Conservation (phyloP, 1,140 invertebrate genomes). For the Diprion similis region DNA sequence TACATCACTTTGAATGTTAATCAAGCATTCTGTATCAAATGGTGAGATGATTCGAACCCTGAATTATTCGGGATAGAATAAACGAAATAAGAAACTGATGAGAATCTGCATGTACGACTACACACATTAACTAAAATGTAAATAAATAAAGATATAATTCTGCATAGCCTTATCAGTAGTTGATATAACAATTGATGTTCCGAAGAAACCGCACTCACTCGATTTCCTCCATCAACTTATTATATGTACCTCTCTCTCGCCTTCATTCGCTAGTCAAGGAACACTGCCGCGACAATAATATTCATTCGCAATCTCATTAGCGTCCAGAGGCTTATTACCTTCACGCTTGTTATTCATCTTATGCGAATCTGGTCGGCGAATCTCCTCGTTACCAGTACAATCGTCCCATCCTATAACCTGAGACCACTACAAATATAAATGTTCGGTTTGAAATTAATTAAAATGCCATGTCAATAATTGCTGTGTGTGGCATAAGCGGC, state of each 20-base stretch:
- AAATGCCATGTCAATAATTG: neutral
- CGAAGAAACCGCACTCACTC: neutral
- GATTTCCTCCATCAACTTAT: neutral
- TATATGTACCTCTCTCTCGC: neutral
- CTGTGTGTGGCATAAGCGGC: neutral
- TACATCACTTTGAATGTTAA: neutral
- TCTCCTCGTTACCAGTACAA: neutral
- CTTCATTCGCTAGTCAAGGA: neutral
- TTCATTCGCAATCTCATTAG: conserved; percentile 3
- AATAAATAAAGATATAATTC: neutral
- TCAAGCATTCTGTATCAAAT: neutral
- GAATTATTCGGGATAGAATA: neutral
- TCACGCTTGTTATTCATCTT: neutral
- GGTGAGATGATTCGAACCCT: neutral
- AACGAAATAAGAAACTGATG: neutral
- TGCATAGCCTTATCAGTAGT: neutral
- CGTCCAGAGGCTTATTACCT: conserved; percentile 4
- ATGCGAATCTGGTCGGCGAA: neutral
- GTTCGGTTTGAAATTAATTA: neutral
- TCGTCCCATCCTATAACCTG: neutral
- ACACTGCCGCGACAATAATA: neutral
- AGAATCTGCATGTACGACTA: neutral
- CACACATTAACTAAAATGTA: no score
- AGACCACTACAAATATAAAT: neutral
- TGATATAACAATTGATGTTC: neutral